Percentiles rank a stretch among this genome's conserved stretches.
Conservation (phyloP, 1,140 invertebrate species). For the Camponotus vicinus region DNA sequence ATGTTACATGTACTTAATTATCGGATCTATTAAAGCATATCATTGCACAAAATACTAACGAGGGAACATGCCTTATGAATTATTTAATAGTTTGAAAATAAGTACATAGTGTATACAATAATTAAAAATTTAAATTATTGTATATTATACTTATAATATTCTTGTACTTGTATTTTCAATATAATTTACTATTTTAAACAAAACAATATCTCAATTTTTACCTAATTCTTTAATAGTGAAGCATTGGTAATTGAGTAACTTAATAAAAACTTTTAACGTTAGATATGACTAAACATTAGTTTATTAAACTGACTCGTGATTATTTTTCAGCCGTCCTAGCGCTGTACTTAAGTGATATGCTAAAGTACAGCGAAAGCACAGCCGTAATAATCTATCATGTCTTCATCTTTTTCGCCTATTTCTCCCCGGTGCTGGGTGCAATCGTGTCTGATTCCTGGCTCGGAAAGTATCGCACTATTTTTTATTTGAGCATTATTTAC, state of each 20-base stretch:
- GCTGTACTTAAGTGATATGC: slow-evolving; percentile 91
- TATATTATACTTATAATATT: not conserved
- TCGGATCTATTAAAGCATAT: no score
- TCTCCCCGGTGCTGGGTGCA: slow-evolving; percentile 95
- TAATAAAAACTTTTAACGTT: not conserved
- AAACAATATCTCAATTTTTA: not conserved
- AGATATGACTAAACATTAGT: not conserved
- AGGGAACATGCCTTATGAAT: no score
- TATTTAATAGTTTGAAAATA: no score
- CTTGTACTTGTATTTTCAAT: not conserved
- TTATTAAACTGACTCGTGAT: slow-evolving; percentile 31
- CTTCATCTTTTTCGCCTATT: slow-evolving; percentile 94
- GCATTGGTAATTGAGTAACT: not conserved
- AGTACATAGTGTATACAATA: not conserved
- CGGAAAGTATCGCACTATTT: slow-evolving; percentile 95
- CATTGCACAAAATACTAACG: no score
- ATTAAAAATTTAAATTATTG: not conserved
- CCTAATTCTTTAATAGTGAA: not conserved
- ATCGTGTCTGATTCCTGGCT: slow-evolving; percentile 95
- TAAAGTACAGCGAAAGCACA: slow-evolving; percentile 88
- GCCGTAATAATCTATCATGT: slow-evolving; percentile 94
- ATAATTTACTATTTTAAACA: no score
- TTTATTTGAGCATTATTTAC: slow-evolving; percentile 96
- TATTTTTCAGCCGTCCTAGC: slow-evolving; percentile 92
- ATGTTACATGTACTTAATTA: not conserved